Conservation (phyloP, 2,888 invertebrate species). For the Onchidella celtica region DNA sequence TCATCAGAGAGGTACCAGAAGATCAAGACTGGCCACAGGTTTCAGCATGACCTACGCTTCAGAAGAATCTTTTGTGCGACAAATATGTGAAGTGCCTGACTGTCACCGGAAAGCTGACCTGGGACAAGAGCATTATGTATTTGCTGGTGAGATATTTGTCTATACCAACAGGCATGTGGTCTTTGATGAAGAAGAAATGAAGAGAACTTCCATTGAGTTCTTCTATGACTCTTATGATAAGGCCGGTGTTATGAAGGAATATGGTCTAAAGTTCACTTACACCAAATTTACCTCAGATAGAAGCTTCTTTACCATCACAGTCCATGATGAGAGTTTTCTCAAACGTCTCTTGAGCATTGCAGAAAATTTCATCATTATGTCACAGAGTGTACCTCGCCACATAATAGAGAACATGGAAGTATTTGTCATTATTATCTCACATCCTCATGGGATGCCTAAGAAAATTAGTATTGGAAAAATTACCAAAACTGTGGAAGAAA, state of each 20-base stretch:
- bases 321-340: not conserved
- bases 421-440: not conserved
- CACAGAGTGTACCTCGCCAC: not conserved
- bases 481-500: not conserved
- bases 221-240: not conserved
- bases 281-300: not conserved
- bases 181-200: conserved; percentile 6
- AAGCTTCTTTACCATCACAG: not conserved
- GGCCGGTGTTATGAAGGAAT: not conserved
- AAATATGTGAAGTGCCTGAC: not conserved
- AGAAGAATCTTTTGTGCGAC: not conserved
- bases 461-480: not conserved
- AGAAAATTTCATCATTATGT: too few relatives aligned
- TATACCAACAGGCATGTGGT: not conserved
- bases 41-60: not conserved
- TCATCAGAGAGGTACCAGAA: not conserved
- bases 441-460: not conserved
- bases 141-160: not conserved
- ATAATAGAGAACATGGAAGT: not conserved
- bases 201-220: not conserved
- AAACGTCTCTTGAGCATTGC: not conserved
- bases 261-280: not conserved
- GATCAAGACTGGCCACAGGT: not conserved
- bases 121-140: not conserved
- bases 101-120: not conserved